Evolutionary conservation across 2,888 invertebrate genomes (phyloP).

Genomic region (Drosophila neonasuta): DNA sequence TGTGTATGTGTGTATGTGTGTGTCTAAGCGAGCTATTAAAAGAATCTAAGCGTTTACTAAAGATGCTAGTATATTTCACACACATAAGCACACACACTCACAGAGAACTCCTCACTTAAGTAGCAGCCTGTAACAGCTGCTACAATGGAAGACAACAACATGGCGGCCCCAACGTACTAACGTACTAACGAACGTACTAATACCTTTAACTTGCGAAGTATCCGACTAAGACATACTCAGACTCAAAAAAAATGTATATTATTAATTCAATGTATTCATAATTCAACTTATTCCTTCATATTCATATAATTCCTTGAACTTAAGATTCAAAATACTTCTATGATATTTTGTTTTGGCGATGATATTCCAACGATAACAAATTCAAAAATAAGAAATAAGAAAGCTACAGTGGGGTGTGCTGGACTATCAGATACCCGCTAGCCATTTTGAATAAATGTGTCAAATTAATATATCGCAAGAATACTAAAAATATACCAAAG

Average conservation of each 20-base stretch:
- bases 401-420: too few species aligned
- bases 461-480: too few species aligned
- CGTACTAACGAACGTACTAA: neutral
- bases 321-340: too few species aligned
- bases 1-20: slow-evolving; percentile 23
- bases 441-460: too few species aligned
- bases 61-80: slow-evolving; percentile 66
- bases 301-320: too few species aligned
- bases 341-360: too few species aligned
- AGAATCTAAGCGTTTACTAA: slow-evolving; percentile 74
- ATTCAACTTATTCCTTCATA: too few species aligned
- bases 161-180: slow-evolving; percentile 11
- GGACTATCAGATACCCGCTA: too few species aligned
- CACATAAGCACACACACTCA: slow-evolving; percentile 12
- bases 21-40: slow-evolving; percentile 63
- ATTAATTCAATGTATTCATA: too few species aligned
- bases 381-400: too few species aligned
- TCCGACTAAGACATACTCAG: slow-evolving; percentile 2
- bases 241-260: neutral
- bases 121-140: slow-evolving; percentile 66
- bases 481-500: too few species aligned
- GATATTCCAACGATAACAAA: too few species aligned
- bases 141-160: slow-evolving; percentile 38
- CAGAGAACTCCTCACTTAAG: slow-evolving; percentile 45
- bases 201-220: neutral